Base-by-base conservation (phyloP, 30 jellyfish, hydroid and myxozoan genomes). In the Aurelia aurita region DNA sequence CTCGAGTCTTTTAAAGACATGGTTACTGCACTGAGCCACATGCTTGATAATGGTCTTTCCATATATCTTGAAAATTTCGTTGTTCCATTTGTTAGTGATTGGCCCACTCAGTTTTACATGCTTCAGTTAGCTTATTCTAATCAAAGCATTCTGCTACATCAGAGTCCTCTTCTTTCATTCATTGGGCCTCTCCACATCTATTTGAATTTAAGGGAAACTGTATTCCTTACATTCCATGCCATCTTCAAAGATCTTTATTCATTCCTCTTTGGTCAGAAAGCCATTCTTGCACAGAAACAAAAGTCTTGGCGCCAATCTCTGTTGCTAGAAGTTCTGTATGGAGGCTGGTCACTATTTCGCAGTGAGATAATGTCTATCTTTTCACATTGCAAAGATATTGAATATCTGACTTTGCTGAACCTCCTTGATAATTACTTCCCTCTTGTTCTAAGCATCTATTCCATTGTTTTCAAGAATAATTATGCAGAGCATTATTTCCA, bases 71-170 rank as follows among this genome's bases (percentile, higher is more conserved):
- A 22, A 23, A 78, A 62, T 6, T 78, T 78, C 80, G 61, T 78
- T 78, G 89, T 63, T 78, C 89, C 89, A 29, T 61, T 78, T 60
- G 71, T 78, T 44, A 81, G 80, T 32, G 89, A 78, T 25, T 78
- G 89, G 89, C 80, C 89, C 8, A 78, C 80, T 43, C 89, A 78
- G 67, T 78, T 78, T 62, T 78, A 61, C 57, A 78, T 78, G 80
- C 80, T 72, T 11, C 89, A 60, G 43, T 16, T 59, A n/a, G 69
- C 59, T 44, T 78, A 45, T 78, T 78, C 72, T 21, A 22, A 10
- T 20, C 0, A 46, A 45, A 63, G 45, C 67, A 57, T 76, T 45
- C 21, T 58, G 22, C 26, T 22, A 5, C 16, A 34, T 19, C 77
- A 58, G 62, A 76, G 77, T 22, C 20, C 27, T 25, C 28, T 76